These are phyloP conservation scores for Ailuropoda melanoleuca DNA, from an alignment of 2,113 vertebrate genomes.

Conservation along the genomic window DNA sequence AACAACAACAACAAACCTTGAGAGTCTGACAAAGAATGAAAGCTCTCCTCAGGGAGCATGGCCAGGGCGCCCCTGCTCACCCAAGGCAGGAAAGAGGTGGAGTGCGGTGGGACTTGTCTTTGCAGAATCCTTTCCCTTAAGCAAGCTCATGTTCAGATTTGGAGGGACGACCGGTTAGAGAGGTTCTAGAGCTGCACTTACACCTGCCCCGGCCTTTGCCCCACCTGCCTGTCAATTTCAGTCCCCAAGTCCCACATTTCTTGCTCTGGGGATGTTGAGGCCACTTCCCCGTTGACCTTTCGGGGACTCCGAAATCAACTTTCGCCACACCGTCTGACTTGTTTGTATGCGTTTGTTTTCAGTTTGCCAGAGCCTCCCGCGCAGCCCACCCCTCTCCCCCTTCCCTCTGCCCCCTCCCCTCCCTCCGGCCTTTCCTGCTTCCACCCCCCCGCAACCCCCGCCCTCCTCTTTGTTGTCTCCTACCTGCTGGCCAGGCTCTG, in stretches of 20 bases:
- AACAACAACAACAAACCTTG: not conserved
- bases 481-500: constrained; percentile 98
- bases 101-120: not conserved
- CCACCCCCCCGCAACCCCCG: not conserved
- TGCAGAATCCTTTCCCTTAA: not conserved
- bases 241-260: not conserved
- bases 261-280: not conserved
- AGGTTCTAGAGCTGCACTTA: not conserved
- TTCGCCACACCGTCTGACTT: not conserved
- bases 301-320: constrained; percentile 62
- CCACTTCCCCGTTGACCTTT: constrained; percentile 18
- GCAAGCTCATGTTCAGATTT: not conserved
- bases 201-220: constrained; percentile 10
- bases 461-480: constrained; percentile 73
- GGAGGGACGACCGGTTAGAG: not conserved
- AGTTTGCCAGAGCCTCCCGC: not conserved
- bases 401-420: not conserved
- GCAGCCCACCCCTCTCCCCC: not conserved
- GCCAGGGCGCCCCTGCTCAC: not conserved
- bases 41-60: not conserved
- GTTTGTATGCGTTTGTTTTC: constrained; percentile 36
- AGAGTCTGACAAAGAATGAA: not conserved
- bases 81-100: not conserved
- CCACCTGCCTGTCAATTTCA: constrained; percentile 35
- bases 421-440: constrained; percentile 27